Percentiles rank a stretch among this genome's conserved stretches.
phyloP scores from a whole-genome alignment of 2,888 invertebrate genomes.

The Eupithecia vulgata region DNA sequence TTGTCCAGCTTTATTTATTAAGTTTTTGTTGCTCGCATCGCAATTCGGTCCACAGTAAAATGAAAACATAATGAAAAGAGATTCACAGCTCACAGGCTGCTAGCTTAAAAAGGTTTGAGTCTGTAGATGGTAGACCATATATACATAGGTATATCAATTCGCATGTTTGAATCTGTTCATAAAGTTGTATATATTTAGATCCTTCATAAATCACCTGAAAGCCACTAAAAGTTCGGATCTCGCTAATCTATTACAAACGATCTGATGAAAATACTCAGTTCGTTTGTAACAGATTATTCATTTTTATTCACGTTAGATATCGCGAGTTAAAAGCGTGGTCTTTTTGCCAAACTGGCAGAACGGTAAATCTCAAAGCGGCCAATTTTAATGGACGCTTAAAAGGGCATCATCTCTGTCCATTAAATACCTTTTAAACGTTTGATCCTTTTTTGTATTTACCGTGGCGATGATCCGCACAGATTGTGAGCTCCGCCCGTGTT shows the following conservation, averaged over 20 bases:
- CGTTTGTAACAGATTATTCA: too few relatives aligned
- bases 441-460: constrained; percentile 81
- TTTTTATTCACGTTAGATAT: constrained; percentile 70
- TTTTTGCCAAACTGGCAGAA: constrained; percentile 54
- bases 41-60: background rate
- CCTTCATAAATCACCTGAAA: constrained; percentile 36
- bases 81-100: background rate
- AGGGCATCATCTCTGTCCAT: constrained; percentile 81
- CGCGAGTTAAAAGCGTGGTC: constrained; percentile 26
- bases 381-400: constrained; percentile 81
- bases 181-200: background rate
- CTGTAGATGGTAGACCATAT: background rate
- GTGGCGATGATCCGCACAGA: constrained; percentile 75
- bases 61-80: background rate
- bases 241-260: constrained; percentile 71
- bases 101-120: background rate
- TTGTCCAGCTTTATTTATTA: too few relatives aligned
- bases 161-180: background rate
- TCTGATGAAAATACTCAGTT: constrained; percentile 65
- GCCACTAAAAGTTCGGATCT: constrained; percentile 36
- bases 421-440: constrained; percentile 84
- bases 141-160: background rate
- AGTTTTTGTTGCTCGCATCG: background rate
- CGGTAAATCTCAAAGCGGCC: constrained; percentile 78
- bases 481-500: constrained; percentile 65